These are phyloP conservation scores for Drosophila aff. DNA, from an alignment of 1,140 invertebrate genomes.

Conservation along the genomic window DNA sequence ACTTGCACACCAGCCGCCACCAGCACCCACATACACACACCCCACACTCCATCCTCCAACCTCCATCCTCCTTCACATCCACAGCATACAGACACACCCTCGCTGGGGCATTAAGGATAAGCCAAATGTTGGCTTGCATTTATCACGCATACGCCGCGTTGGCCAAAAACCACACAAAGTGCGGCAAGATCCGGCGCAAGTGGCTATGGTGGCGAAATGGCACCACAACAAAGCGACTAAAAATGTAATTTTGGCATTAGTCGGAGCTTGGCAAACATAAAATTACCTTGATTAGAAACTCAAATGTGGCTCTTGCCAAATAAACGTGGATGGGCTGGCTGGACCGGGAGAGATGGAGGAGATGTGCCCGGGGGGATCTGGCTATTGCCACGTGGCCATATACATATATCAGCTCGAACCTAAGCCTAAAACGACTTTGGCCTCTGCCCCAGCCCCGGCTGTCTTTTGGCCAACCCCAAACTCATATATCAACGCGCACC, in stretches of 20 bases:
- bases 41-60: neutral
- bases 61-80: neutral
- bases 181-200: conserved; percentile 3
- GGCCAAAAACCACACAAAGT: conserved; percentile 48
- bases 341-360: neutral
- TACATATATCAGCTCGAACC: conserved; percentile 73
- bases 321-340: conserved; percentile 27
- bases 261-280: conserved; percentile 74
- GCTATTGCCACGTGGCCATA: conserved; percentile 58
- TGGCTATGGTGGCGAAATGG: conserved; percentile 38
- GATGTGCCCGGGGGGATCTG: conserved; percentile 1
- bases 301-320: conserved; percentile 60
- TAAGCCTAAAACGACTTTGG: conserved; percentile 74
- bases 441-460: conserved; percentile 4
- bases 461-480: conserved; percentile 33
- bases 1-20: conserved; percentile 2
- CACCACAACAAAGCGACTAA: conserved; percentile 53
- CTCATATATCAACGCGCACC: conserved; percentile 73
- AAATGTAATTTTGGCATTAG: conserved; percentile 82
- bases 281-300: conserved; percentile 83
- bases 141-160: conserved; percentile 65
- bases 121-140: conserved; percentile 63
- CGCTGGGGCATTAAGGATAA: conserved; percentile 48
- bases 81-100: conserved; percentile 2
- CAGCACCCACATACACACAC: neutral